Evolutionary conservation across 2,888 invertebrate genomes (phyloP).

Genomic region (Drosophila paucipuncta): DNA sequence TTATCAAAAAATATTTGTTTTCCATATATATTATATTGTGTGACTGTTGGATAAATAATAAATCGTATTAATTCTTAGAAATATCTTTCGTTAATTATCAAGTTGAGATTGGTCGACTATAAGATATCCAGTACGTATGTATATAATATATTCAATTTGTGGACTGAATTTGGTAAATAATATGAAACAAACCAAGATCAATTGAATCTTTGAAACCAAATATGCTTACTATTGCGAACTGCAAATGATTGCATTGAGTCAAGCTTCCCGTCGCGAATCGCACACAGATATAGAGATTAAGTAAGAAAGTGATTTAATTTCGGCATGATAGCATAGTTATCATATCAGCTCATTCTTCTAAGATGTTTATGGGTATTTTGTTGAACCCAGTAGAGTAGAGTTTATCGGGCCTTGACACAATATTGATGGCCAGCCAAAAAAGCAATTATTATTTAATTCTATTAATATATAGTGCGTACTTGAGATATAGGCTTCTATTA

Average conservation of each 20-base stretch:
- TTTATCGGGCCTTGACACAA: constrained; percentile 40
- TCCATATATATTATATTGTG: neutral
- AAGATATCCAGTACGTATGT: neutral
- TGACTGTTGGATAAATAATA: neutral
- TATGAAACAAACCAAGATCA: neutral
- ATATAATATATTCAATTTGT: neutral
- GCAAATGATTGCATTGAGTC: neutral
- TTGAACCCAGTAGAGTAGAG: neutral
- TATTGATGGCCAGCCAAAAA: constrained; percentile 16
- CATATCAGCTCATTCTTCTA: constrained; percentile 13
- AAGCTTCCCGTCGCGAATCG: neutral
- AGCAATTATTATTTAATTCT: constrained; percentile 36
- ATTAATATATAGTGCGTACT: constrained; percentile 43
- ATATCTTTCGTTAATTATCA: neutral
- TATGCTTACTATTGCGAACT: neutral
- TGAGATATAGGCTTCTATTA: constrained; percentile 50
- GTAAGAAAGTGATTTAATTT: constrained; percentile 29
- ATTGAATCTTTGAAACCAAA: neutral
- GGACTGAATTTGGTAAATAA: neutral
- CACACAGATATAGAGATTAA: constrained; percentile 1
- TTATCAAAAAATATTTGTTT: neutral
- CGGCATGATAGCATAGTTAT: constrained; percentile 13
- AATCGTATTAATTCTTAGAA: neutral
- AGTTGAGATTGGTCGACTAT: neutral
- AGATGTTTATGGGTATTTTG: constrained; percentile 3